phyloP scores from a whole-genome alignment of 2,797 vertebrate species.

The Phaenicophaeus curvirostris region DNA sequence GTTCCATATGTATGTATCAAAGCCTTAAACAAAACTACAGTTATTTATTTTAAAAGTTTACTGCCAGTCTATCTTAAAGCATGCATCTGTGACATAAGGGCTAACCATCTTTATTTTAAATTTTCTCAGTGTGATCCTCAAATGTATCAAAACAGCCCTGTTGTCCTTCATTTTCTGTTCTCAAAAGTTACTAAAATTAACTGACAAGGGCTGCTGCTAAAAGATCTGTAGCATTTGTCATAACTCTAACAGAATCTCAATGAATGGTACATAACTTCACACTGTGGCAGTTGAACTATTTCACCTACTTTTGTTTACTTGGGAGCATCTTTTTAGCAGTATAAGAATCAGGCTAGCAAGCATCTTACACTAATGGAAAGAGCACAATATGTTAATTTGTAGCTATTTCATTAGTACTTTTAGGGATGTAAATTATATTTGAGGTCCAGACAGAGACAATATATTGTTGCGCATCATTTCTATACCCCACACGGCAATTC shows the following conservation, averaged over 20 bases:
- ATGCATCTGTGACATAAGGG: neutral
- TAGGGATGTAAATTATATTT: constrained; percentile 14
- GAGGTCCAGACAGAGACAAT: neutral
- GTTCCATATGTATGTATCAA: neutral
- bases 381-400: neutral
- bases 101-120: neutral
- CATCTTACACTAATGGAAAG: neutral
- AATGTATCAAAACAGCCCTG: neutral
- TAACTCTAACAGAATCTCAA: neutral
- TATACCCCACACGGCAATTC: neutral
- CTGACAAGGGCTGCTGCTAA: neutral
- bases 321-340: neutral
- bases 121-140: neutral
- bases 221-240: neutral
- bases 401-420: neutral
- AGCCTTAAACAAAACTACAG: neutral
- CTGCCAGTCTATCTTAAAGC: neutral
- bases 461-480: neutral
- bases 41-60: neutral
- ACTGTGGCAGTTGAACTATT: constrained; percentile 20
- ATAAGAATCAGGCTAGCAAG: neutral
- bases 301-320: constrained; percentile 11
- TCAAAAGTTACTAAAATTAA: constrained; percentile 4
- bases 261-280: neutral
- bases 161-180: neutral